phyloP scores from a whole-genome alignment of 2,113 vertebrate species.

The Melanocharis versteri region DNA sequence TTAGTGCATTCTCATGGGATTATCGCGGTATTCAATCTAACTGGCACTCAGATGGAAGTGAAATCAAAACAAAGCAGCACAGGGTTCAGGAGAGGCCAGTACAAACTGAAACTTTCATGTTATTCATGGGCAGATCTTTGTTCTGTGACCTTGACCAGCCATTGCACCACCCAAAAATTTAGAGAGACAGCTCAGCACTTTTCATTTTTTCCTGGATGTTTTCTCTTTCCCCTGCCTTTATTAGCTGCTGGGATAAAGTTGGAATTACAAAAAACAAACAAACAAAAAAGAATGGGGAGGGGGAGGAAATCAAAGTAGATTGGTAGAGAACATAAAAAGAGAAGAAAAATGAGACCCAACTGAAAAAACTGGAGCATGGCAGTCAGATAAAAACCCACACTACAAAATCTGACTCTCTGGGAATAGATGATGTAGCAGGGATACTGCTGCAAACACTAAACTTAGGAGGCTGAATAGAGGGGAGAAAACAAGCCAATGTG shows the following conservation, averaged over 20 bases:
- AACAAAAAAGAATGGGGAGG: neutral
- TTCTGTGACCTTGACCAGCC: constrained; percentile 23
- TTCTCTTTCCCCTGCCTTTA: neutral
- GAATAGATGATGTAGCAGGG: neutral
- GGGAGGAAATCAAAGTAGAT: neutral
- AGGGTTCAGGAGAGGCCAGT: neutral
- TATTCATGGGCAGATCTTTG: neutral
- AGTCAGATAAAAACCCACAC: neutral
- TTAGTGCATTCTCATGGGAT: neutral
- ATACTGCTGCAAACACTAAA: neutral
- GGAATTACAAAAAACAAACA: neutral
- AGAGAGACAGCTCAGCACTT: constrained; percentile 7
- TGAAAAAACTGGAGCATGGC: neutral
- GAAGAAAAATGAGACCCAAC: neutral
- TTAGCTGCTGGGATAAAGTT: neutral
- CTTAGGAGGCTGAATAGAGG: neutral
- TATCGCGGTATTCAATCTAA: neutral
- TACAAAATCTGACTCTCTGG: neutral
- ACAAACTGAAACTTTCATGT: neutral
- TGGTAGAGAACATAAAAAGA: neutral
- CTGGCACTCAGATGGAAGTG: neutral
- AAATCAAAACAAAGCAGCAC: neutral
- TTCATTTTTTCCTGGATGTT: neutral
- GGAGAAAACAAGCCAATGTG: neutral
- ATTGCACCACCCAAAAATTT: neutral